Conservation (phyloP, 2,888 invertebrate genomes). For the Polymixis flavicincta region DNA sequence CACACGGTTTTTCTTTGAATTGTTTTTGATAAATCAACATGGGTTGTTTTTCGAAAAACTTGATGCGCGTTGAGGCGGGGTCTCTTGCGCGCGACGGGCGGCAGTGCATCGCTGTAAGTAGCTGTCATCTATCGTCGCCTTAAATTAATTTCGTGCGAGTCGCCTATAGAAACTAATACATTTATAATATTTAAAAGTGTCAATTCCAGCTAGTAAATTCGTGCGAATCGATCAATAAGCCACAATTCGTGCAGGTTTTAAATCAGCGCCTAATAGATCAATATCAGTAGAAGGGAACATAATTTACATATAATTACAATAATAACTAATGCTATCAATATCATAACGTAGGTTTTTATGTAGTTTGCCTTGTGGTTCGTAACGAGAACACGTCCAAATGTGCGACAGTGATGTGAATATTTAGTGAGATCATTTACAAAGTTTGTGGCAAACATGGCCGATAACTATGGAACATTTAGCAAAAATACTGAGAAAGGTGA, state of each 20-base stretch:
- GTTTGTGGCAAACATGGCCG: slow-evolving; percentile 36
- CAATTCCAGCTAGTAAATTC: too few species aligned
- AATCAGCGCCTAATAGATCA: slow-evolving; percentile 6
- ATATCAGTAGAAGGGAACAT: slow-evolving; percentile 1
- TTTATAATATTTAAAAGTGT: too few species aligned
- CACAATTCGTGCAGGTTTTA: background rate
- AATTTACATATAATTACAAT: slow-evolving; percentile 8
- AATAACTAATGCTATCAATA: slow-evolving; percentile 29
- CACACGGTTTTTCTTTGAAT: too few species aligned
- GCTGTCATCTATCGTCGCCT: too few species aligned
- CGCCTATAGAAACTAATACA: too few species aligned
- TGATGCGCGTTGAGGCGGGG: too few species aligned
- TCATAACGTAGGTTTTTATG: slow-evolving; percentile 1
- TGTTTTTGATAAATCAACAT: too few species aligned
- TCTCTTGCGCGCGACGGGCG: too few species aligned
- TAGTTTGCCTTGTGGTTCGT: slow-evolving; percentile 43
- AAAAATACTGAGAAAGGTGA: slow-evolving; percentile 33
- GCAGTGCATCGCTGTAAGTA: too few species aligned
- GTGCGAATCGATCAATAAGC: too few species aligned
- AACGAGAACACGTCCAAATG: slow-evolving; percentile 42
- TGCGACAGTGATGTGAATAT: slow-evolving; percentile 21
- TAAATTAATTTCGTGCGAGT: too few species aligned
- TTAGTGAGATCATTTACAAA: slow-evolving; percentile 3
- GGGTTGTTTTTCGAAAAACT: too few species aligned
- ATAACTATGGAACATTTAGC: slow-evolving; percentile 54